phyloP scores from a whole-genome alignment of 2,797 vertebrate genomes.

The Lemur catta region DNA sequence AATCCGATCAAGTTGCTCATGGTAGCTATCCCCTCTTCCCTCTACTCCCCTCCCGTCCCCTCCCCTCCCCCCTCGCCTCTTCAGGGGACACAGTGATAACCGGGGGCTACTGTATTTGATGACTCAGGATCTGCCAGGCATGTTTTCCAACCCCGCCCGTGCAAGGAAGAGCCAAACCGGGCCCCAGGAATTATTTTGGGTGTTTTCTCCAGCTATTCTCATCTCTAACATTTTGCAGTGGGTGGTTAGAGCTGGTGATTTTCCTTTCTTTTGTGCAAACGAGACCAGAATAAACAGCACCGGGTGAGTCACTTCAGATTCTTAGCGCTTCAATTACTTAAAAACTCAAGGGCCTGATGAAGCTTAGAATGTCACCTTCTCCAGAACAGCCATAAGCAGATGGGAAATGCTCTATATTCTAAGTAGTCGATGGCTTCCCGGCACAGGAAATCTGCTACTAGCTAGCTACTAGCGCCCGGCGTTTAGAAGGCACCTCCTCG shows the following conservation, averaged over 20 bases:
- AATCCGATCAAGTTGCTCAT: background rate
- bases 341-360: constrained; percentile 70
- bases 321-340: constrained; percentile 75
- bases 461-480: background rate
- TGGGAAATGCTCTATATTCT: constrained; percentile 55
- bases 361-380: constrained; percentile 75
- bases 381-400: constrained; percentile 62
- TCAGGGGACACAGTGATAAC: background rate
- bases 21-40: background rate
- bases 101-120: background rate
- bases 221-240: constrained; percentile 72
- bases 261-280: constrained; percentile 77
- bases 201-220: constrained; percentile 73
- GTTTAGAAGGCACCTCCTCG: background rate
- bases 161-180: background rate
- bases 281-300: constrained; percentile 76
- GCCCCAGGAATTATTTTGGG: constrained; percentile 67
- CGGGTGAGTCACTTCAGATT: constrained; percentile 75
- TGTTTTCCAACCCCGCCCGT: background rate
- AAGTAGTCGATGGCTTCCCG: constrained; percentile 30
- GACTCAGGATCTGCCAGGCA: constrained; percentile 38
- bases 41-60: background rate
- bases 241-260: constrained; percentile 76
- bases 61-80: background rate
- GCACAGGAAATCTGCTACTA: constrained; percentile 25